These are phyloP conservation scores for Chaunax sp. DNA, from an alignment of 2,797 vertebrate genomes.

Conservation along the genomic window DNA sequence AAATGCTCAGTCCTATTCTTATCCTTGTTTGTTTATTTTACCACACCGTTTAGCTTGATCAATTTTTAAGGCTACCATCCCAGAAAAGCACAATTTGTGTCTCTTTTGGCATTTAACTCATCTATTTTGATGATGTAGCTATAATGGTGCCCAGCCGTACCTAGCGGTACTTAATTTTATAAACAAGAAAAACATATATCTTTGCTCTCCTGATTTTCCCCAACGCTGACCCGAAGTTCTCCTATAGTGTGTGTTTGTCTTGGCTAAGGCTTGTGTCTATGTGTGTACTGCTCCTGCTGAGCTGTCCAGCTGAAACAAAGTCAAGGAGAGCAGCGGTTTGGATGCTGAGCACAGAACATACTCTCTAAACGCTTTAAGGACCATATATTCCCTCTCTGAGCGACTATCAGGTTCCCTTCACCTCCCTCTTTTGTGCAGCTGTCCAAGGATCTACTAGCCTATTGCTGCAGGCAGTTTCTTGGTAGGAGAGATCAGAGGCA, in stretches of 20 bases:
- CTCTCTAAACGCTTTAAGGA: conserved; percentile 64
- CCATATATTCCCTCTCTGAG: conserved; percentile 67
- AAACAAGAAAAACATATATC: conserved; percentile 28
- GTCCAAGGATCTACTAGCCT: conserved; percentile 49
- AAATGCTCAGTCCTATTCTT: background rate
- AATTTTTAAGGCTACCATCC: background rate
- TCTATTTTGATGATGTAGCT: conserved; percentile 2
- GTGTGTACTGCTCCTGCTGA: conserved; percentile 52
- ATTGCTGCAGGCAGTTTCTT: conserved; percentile 73
- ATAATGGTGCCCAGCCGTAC: conserved; percentile 6
- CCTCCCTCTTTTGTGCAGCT: conserved; percentile 51
- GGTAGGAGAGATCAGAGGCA: conserved; percentile 67
- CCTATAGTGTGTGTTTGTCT: conserved; percentile 54
- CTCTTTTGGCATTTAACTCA: background rate
- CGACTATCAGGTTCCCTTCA: conserved; percentile 69
- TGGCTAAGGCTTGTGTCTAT: conserved; percentile 47
- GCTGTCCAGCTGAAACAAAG: conserved; percentile 63
- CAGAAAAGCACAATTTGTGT: conserved; percentile 3
- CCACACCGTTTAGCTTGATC: conserved; percentile 24
- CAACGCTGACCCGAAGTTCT: conserved; percentile 31
- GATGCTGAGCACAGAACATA: conserved; percentile 58
- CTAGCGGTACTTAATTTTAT: conserved; percentile 10
- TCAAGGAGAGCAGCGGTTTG: conserved; percentile 57
- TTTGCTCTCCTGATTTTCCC: conserved; percentile 24
- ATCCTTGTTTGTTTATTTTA: conserved; percentile 11